Conservation (phyloP, 1,140 invertebrate genomes). For the Drosophila ogumai region DNA sequence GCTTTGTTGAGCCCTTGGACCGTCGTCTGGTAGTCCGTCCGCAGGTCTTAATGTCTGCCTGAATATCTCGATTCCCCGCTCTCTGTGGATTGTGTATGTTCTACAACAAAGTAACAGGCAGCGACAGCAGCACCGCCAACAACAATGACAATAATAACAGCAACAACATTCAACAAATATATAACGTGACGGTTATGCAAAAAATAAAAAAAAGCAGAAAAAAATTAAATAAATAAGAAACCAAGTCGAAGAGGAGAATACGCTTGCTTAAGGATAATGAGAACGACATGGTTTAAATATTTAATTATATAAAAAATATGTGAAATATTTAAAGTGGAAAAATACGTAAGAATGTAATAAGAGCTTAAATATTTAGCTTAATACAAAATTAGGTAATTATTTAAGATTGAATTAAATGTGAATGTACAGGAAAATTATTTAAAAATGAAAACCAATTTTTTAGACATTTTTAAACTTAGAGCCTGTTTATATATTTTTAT, state of each 20-base stretch:
- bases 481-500: too few species aligned
- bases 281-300: too few species aligned
- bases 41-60: slow-evolving; percentile 19
- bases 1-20: slow-evolving; percentile 75
- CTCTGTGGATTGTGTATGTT: slow-evolving; percentile 60
- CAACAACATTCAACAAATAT: slow-evolving; percentile 24
- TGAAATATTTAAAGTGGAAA: not conserved
- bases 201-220: not conserved
- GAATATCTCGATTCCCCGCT: slow-evolving; percentile 35
- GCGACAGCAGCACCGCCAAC: slow-evolving; percentile 37
- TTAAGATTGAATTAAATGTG: not conserved
- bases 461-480: too few species aligned
- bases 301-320: not conserved
- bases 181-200: slow-evolving; percentile 44
- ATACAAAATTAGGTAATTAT: not conserved
- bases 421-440: too few species aligned
- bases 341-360: not conserved
- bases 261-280: slow-evolving; percentile 7
- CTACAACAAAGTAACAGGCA: slow-evolving; percentile 77
- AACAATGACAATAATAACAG: slow-evolving; percentile 29
- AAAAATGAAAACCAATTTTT: too few species aligned
- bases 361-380: not conserved
- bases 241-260: slow-evolving; percentile 11
- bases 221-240: slow-evolving; percentile 25
- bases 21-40: slow-evolving; percentile 20